These are phyloP conservation scores for Labrus mixtus DNA, from an alignment of 2,113 vertebrate species.

Conservation along the genomic window DNA sequence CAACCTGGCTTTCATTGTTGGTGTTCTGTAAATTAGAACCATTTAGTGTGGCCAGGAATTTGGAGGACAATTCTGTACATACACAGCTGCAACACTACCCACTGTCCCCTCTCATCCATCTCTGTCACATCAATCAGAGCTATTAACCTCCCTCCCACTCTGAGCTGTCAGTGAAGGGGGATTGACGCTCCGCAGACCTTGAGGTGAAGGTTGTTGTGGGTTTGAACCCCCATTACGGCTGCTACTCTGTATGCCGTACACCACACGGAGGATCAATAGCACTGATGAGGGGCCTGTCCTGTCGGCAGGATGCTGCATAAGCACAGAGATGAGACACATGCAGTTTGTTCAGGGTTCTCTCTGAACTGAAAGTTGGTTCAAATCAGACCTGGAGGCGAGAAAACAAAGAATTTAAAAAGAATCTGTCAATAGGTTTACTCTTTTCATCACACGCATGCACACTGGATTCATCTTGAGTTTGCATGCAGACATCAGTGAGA, in stretches of 20 bases:
- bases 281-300: constrained; percentile 2
- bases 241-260: neutral
- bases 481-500: neutral
- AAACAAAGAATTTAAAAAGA: neutral
- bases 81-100: neutral
- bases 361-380: neutral
- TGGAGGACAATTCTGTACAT: neutral
- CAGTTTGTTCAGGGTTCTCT: neutral
- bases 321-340: neutral
- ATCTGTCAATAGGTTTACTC: neutral
- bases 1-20: neutral
- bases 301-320: constrained; percentile 14
- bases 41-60: neutral
- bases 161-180: constrained; percentile 17
- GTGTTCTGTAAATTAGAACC: neutral
- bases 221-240: neutral
- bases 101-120: constrained; percentile 4
- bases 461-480: neutral
- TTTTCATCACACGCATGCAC: neutral
- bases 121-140: constrained; percentile 21
- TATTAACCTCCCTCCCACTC: neutral
- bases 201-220: constrained; percentile 43
- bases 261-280: constrained; percentile 22
- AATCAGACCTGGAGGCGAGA: too few relatives aligned
- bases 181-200: constrained; percentile 14